Base-by-base conservation (phyloP, 2,888 invertebrate species). In the Lepidonotus clava region DNA sequence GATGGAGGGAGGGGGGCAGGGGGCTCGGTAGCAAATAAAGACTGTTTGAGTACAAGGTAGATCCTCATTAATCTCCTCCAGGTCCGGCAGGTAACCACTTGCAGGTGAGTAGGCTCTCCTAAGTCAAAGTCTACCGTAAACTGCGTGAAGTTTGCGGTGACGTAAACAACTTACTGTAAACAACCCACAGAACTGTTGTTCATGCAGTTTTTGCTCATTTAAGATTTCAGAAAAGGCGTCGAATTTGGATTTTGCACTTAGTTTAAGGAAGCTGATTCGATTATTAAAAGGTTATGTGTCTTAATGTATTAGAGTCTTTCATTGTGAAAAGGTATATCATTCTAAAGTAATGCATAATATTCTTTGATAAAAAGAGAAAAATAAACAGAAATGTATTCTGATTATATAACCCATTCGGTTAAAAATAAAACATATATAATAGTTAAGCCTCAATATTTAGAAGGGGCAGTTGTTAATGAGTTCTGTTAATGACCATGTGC, bases 51-150 rank as follows among this genome's bases (percentile, higher is more conserved):
- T 61, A 61, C 61, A 61, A 28, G 28, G 28, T n/a, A 4, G 21
- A 61, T 61, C 61, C 28, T 28, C 61, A 61, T 61, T 61, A 61
- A 61, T 24, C 61, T 61, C 61, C 61, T 61, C 61, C 61, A 61
- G 61, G 61, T n/a, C 21, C 53, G 18, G 18, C 4, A 53, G 53
- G 53, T 53, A 2, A 2, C 53, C n/a, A n/a, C 24, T 32, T 61
- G 28, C 61, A 61, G 61, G 61, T 61, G 61, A 11, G 61, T 32
- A 61, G 0, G 1, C 61, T n/a, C n/a, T n/a, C n/a, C n/a, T n/a
- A n/a, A n/a, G n/a, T n/a, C n/a, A n/a, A n/a, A n/a, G n/a, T n/a
- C n/a, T n/a, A n/a, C n/a, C n/a, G n/a, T n/a, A n/a, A n/a, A n/a
- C n/a, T n/a, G n/a, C n/a, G n/a, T n/a, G n/a, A n/a, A n/a, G n/a